These are phyloP conservation scores for Lepidocyrtoides sp. DNA, from an alignment of 2,888 invertebrate genomes.

Conservation along the genomic window DNA sequence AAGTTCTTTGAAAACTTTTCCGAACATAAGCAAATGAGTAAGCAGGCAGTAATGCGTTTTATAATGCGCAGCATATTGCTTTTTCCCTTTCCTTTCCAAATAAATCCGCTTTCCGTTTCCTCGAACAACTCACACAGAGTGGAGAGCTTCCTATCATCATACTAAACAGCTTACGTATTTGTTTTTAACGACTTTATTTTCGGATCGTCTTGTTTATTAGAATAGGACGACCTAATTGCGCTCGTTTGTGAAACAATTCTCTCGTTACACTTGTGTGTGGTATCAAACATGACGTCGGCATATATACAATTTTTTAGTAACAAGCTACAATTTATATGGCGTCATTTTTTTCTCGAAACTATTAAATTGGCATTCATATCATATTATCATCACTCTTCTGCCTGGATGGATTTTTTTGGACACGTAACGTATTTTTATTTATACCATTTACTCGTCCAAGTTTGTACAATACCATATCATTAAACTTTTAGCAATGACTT, in stretches of 20 bases:
- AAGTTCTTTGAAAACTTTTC: conserved; percentile 84
- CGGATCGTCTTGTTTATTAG: conserved; percentile 65
- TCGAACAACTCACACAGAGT: not conserved
- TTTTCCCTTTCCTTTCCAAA: not conserved
- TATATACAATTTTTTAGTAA: not conserved
- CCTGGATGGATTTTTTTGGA: conserved; percentile 32
- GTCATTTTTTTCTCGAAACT: conserved; percentile 31
- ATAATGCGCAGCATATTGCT: conserved; percentile 13
- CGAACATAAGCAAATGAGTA: not conserved
- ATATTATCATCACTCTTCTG: not conserved
- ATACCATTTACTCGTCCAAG: not conserved
- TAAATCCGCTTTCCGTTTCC: not conserved
- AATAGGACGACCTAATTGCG: conserved; percentile 65
- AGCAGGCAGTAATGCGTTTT: not conserved
- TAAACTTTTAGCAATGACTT: too few species aligned
- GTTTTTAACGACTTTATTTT: conserved; percentile 65
- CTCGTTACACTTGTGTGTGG: not conserved
- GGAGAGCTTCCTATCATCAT: not conserved
- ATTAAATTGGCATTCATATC: not conserved
- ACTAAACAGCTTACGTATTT: conserved; percentile 5
- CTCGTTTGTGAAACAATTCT: conserved; percentile 45
- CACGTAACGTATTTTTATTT: not conserved
- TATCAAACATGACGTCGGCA: conserved; percentile 18
- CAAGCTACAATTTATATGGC: not conserved
- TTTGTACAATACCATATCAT: not conserved